Conservation (phyloP, 2,797 vertebrate genomes). For the Cyprinodon diabolis region DNA sequence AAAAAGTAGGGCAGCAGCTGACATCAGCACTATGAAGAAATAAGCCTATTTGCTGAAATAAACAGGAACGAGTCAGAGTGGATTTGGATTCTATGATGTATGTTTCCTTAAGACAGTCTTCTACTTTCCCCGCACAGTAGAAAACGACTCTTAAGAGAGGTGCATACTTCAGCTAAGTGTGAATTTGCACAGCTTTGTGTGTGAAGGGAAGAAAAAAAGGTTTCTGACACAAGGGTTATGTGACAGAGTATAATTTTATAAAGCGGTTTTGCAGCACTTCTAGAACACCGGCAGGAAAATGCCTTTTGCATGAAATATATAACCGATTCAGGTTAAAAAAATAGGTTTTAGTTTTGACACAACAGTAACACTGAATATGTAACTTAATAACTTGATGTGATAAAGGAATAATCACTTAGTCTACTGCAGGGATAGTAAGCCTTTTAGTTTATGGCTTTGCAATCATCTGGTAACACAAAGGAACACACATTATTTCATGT, state of each 20-base stretch:
- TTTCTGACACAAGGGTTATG: constrained; percentile 47
- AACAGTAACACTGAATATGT: constrained; percentile 13
- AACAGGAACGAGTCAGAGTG: constrained; percentile 43
- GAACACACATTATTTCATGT: not conserved
- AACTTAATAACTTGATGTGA: not conserved
- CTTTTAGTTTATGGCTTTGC: not conserved
- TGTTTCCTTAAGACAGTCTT: constrained; percentile 30
- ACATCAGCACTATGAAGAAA: constrained; percentile 42
- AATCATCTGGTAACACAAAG: not conserved
- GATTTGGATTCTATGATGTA: constrained; percentile 1
- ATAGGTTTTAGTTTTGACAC: constrained; percentile 24
- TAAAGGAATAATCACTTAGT: constrained; percentile 3
- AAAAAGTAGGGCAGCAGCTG: constrained; percentile 51
- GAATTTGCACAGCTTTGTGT: constrained; percentile 51
- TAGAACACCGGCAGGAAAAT: constrained; percentile 20
- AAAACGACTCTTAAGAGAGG: constrained; percentile 41
- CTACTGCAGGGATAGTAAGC: not conserved
- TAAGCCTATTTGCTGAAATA: constrained; percentile 39
- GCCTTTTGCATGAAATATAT: constrained; percentile 20
- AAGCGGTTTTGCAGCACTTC: constrained; percentile 42
- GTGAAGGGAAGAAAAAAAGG: constrained; percentile 39
- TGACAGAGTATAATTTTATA: constrained; percentile 38
- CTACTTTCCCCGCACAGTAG: constrained; percentile 40
- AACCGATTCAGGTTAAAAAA: constrained; percentile 16
- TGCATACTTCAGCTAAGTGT: constrained; percentile 59